Evolutionary conservation across 2,888 invertebrate species (phyloP).

Genomic region (Troides aeacus): DNA sequence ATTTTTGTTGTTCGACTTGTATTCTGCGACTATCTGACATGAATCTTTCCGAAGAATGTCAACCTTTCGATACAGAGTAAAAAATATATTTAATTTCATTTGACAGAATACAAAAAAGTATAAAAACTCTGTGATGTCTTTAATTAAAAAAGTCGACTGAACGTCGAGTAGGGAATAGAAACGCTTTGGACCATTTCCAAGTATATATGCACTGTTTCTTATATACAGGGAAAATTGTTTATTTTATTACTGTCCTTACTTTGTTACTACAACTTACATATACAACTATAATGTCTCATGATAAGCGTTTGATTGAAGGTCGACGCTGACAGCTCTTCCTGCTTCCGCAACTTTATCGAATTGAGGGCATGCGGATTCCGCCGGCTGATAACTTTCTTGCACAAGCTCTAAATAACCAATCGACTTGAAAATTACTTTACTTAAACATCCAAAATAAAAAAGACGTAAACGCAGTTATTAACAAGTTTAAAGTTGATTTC

Average conservation of each 20-base stretch:
- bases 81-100: neutral
- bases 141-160: constrained; percentile 3
- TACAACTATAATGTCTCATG: neutral
- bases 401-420: too few relatives aligned
- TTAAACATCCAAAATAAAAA: neutral
- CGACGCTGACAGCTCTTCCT: neutral
- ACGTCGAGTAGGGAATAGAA: neutral
- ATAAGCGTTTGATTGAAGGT: neutral
- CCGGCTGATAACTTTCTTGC: too few relatives aligned
- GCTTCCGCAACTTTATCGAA: too few relatives aligned
- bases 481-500: constrained; percentile 5
- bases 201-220: neutral
- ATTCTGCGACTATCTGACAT: too few relatives aligned
- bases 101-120: neutral
- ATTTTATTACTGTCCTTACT: neutral
- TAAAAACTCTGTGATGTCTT: neutral
- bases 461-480: constrained; percentile 1
- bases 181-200: neutral
- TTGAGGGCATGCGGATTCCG: too few relatives aligned
- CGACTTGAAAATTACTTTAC: too few relatives aligned
- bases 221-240: neutral
- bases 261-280: neutral
- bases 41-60: too few relatives aligned
- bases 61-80: neutral
- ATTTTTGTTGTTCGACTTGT: too few relatives aligned